phyloP scores from a whole-genome alignment of 2,888 invertebrate species.

The Sabatieria punctata region DNA sequence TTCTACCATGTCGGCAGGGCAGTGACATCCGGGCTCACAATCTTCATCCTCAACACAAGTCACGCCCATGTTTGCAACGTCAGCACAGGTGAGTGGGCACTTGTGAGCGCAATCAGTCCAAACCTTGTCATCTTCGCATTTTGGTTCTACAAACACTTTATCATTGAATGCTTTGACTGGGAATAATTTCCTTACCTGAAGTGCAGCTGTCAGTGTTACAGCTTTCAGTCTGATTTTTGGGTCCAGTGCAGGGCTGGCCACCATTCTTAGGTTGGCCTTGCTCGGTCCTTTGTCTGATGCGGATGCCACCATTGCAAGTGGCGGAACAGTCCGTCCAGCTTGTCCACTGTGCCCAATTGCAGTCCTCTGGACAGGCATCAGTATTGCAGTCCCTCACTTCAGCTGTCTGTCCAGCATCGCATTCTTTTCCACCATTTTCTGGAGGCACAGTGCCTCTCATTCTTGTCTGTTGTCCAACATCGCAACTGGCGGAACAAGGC shows the following conservation, averaged over 20 bases:
- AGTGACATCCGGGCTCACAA: not conserved
- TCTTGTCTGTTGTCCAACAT: not conserved
- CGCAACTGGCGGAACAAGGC: not conserved
- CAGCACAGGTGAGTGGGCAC: not conserved
- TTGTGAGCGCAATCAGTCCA: not conserved
- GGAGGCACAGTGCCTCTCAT: not conserved
- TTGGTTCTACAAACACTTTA: not conserved
- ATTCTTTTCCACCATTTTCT: not conserved
- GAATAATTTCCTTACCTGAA: not conserved
- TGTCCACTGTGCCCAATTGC: not conserved
- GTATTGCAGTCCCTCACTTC: not conserved
- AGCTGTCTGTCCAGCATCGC: not conserved
- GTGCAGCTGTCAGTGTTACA: not conserved
- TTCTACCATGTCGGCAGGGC: not conserved
- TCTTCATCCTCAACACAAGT: not conserved
- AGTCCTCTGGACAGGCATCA: not conserved
- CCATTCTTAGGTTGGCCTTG: not conserved
- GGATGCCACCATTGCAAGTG: not conserved
- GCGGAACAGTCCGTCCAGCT: not conserved
- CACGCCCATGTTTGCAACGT: not conserved
- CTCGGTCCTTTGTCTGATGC: not conserved
- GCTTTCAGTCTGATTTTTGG: not conserved
- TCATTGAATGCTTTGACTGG: not conserved
- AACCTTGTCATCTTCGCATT: not conserved
- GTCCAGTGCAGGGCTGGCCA: not conserved